Base-by-base conservation (phyloP, 2,797 vertebrate genomes). In the Acanthurus lineatus region DNA sequence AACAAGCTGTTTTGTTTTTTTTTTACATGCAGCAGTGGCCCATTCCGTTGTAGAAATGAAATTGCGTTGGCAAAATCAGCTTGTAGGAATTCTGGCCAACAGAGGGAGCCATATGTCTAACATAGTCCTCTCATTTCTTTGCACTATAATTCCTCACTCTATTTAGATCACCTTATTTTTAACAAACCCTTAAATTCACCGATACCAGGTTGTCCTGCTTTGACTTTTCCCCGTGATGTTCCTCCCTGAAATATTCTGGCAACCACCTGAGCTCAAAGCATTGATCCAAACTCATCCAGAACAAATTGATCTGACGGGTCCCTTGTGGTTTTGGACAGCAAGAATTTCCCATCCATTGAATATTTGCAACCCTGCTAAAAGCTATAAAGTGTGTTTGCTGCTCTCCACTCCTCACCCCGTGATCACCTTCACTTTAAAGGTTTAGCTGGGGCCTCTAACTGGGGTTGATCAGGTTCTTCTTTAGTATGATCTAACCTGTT, bases 51-150 rank as follows among this genome's bases (percentile, higher is more conserved):
- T 42, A 42, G 10, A 42, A 42, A 11, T 42, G 9, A 42, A 42
- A 42, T 42, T 3, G 2, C 25, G 42, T 49, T 56, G 19, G 51
- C 52, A 52, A 5, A 54, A 14, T 59, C 35, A 49, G 42, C 14
- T 42, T 11, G 42, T 9, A 60, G 17, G 10, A n/a, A 16, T 7
- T 17, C 12, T 1, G 16, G 28, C 92, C 93, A 92, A 42, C 82
- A 93, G 93, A 72, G 83, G 92, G 89, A 59, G 87, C 86, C n/a
- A 48, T 80, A 42, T 68, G 53, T 52, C 76, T 80, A 11, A n/a
- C n/a, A 1, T 56, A 19, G 25, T 67, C 62, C 19, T 7, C 47
- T 42, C 44, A 8, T 0, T 44, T n/a, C 16, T 47, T 25, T 35
- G 19, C 16, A 19, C 9, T 19, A 1, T 8, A 45, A 8, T 52